phyloP scores from a whole-genome alignment of 2,113 vertebrate species.

The Scortum barcoo region DNA sequence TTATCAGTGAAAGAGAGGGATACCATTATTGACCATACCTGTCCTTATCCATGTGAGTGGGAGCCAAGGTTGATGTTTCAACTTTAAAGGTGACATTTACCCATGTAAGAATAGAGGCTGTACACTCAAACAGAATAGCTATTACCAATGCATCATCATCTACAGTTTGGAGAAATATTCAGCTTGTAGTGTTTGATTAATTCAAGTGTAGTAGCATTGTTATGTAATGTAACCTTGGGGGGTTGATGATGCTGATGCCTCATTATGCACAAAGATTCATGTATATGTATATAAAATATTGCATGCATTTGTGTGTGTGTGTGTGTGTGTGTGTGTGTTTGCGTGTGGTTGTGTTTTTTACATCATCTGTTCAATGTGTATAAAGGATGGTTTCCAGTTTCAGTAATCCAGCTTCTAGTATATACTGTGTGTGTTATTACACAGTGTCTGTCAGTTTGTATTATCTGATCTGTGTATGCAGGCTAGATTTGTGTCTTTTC shows the following conservation, averaged over 20 bases:
- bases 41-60: neutral
- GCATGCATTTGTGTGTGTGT: conserved; percentile 9
- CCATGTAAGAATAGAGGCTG: neutral
- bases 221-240: conserved; percentile 63
- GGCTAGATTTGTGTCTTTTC: conserved; percentile 24
- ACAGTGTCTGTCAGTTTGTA: conserved; percentile 26
- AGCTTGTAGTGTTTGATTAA: conserved; percentile 32
- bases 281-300: conserved; percentile 36
- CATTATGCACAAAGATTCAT: conserved; percentile 16
- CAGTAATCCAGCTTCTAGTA: neutral
- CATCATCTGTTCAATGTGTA: conserved; percentile 26
- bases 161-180: neutral
- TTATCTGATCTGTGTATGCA: conserved; percentile 14
- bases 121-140: neutral
- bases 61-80: neutral
- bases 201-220: conserved; percentile 33
- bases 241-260: too few species aligned
- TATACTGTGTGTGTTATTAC: conserved; percentile 13
- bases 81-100: conserved; percentile 1
- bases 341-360: conserved; percentile 33
- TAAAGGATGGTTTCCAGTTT: neutral
- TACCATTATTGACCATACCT: neutral
- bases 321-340: conserved; percentile 2
- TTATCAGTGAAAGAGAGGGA: conserved; percentile 20
- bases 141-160: neutral